Evolutionary conservation across 1,140 invertebrate species (phyloP).

Genomic region (Drosophila bocki): DNA sequence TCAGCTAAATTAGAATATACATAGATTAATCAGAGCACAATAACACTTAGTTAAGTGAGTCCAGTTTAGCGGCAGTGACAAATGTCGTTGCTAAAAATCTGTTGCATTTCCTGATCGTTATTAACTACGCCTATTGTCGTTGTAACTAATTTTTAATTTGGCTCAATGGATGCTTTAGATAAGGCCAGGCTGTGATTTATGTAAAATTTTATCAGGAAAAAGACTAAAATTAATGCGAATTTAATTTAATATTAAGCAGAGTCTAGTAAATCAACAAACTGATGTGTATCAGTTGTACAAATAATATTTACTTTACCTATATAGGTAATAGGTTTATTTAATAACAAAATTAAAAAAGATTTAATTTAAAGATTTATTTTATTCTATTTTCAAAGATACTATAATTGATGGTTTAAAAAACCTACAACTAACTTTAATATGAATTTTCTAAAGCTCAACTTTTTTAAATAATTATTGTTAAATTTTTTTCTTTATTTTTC

Average conservation of each 20-base stretch:
- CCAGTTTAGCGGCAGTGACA: conserved; percentile 22
- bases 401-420: neutral
- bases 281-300: neutral
- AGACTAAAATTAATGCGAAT: neutral
- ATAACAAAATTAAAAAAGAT: neutral
- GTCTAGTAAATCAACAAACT: neutral
- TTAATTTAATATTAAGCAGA: neutral
- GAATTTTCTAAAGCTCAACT: neutral
- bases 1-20: conserved; percentile 70
- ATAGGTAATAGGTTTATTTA: neutral
- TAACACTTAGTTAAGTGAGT: conserved; percentile 50
- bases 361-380: neutral
- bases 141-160: conserved; percentile 5
- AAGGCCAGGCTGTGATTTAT: neutral
- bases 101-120: conserved; percentile 46
- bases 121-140: conserved; percentile 15
- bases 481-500: too few species aligned
- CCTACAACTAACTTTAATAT: neutral
- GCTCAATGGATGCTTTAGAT: neutral
- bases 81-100: conserved; percentile 39
- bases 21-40: conserved; percentile 69
- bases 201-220: neutral
- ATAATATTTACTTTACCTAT: neutral
- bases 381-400: neutral
- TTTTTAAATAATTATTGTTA: neutral